Conservation (phyloP, 2,888 invertebrate species). For the Sarcophaga caerulescens region DNA sequence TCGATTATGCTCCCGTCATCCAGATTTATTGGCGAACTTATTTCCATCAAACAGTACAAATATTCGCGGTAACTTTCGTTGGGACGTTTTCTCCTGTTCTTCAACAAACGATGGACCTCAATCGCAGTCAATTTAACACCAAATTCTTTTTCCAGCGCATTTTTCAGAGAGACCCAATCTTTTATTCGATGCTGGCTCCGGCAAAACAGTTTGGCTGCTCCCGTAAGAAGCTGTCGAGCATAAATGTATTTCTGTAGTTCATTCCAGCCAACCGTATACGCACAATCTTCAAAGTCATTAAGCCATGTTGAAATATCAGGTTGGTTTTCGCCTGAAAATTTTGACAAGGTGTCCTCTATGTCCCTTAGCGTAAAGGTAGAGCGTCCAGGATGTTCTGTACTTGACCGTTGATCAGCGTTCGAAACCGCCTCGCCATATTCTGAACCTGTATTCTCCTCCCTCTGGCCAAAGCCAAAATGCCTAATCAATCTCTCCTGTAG, state of each 20-base stretch:
- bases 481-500: slow-evolving; percentile 17
- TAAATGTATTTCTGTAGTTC: slow-evolving; percentile 58
- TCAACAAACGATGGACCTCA: slow-evolving; percentile 49
- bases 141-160: slow-evolving; percentile 47
- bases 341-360: slow-evolving; percentile 14
- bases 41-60: slow-evolving; percentile 46
- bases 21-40: slow-evolving; percentile 51
- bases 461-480: background rate
- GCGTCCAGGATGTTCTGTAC: background rate
- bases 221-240: slow-evolving; percentile 46
- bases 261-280: slow-evolving; percentile 51
- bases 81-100: slow-evolving; percentile 29
- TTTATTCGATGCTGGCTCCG: slow-evolving; percentile 38
- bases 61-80: slow-evolving; percentile 46
- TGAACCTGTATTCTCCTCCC: background rate
- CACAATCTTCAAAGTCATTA: slow-evolving; percentile 37
- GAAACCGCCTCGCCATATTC: slow-evolving; percentile 2
- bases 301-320: slow-evolving; percentile 24
- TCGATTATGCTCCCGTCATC: slow-evolving; percentile 58
- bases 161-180: slow-evolving; percentile 36
- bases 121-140: slow-evolving; percentile 36
- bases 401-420: no score
- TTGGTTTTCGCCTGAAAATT: slow-evolving; percentile 33
- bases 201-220: slow-evolving; percentile 59
- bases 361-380: background rate